Percentiles rank a stretch among this genome's conserved stretches.
These are phyloP conservation scores for Amyelois transitella DNA, from an alignment of 1,140 invertebrate genomes.

Conservation along the genomic window DNA sequence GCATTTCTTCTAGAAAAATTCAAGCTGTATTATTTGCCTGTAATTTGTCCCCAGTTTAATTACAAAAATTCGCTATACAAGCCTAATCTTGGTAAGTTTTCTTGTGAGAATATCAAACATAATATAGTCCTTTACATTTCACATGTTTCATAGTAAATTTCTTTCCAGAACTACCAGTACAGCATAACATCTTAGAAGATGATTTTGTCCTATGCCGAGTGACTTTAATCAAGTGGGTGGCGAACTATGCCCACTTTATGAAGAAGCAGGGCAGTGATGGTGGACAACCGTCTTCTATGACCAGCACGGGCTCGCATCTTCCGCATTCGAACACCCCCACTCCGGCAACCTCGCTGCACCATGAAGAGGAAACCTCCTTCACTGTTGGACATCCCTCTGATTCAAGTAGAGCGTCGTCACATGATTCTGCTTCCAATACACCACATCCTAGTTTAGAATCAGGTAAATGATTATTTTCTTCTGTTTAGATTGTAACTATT, in stretches of 20 bases:
- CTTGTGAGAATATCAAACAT: neutral
- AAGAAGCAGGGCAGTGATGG: slow-evolving; percentile 75
- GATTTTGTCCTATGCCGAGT: slow-evolving; percentile 85
- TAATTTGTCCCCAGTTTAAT: slow-evolving; percentile 93
- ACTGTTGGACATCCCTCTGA: slow-evolving; percentile 67
- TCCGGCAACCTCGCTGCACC: slow-evolving; percentile 49
- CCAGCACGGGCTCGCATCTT: slow-evolving; percentile 56
- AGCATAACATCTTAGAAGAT: slow-evolving; percentile 76
- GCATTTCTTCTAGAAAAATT: slow-evolving; percentile 95
- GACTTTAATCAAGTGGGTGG: slow-evolving; percentile 91
- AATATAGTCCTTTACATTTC: neutral
- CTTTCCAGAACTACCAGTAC: slow-evolving; percentile 75
- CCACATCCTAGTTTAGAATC: slow-evolving; percentile 70
- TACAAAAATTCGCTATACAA: slow-evolving; percentile 89
- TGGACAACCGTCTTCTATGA: slow-evolving; percentile 65
- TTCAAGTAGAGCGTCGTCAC: slow-evolving; percentile 58
- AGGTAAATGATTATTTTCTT: slow-evolving; percentile 26
- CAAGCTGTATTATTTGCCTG: slow-evolving; percentile 91
- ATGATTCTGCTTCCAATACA: slow-evolving; percentile 59
- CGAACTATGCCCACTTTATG: slow-evolving; percentile 86
- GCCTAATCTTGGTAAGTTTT: slow-evolving; percentile 83
- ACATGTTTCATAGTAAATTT: neutral
- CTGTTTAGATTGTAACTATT: no score
- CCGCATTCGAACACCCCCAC: slow-evolving; percentile 51
- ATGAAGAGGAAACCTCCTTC: slow-evolving; percentile 71